These are phyloP conservation scores for Anguilla obscura DNA, from an alignment of 2,797 vertebrate species.

Conservation along the genomic window DNA sequence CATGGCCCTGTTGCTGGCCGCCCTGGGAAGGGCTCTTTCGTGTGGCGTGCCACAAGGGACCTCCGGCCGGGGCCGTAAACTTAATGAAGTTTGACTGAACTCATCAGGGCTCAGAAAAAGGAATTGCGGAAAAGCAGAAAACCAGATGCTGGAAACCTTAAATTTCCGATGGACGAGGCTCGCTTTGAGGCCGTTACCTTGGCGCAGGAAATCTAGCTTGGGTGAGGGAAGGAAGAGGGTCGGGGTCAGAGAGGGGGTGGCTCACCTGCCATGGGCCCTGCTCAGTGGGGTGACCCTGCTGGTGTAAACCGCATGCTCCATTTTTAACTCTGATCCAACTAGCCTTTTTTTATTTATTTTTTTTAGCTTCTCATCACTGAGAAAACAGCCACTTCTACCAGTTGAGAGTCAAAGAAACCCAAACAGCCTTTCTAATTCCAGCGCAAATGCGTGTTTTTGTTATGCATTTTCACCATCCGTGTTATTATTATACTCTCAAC, in stretches of 20 bases:
- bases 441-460: not conserved
- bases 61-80: conserved; percentile 49
- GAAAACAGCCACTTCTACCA: conserved; percentile 8
- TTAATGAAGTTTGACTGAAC: conserved; percentile 60
- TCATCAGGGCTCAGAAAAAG: conserved; percentile 55
- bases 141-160: conserved; percentile 51
- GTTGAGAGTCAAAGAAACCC: not conserved
- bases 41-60: conserved; percentile 48
- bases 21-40: conserved; percentile 48
- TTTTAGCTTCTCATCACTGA: not conserved
- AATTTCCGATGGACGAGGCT: conserved; percentile 47
- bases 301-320: conserved; percentile 24
- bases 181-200: conserved; percentile 52
- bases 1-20: conserved; percentile 34
- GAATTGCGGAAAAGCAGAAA: conserved; percentile 41
- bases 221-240: conserved; percentile 19
- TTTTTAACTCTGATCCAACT: not conserved
- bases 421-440: conserved; percentile 8
- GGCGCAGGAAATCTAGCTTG: conserved; percentile 42
- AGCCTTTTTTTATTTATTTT: conserved; percentile 4
- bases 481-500: conserved; percentile 25
- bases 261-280: conserved; percentile 33
- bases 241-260: conserved; percentile 11
- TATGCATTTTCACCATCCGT: conserved; percentile 25
- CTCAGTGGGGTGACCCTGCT: conserved; percentile 19